Evolutionary conservation across 1,140 invertebrate genomes (phyloP).

Genomic region (Ceratina australensis): DNA sequence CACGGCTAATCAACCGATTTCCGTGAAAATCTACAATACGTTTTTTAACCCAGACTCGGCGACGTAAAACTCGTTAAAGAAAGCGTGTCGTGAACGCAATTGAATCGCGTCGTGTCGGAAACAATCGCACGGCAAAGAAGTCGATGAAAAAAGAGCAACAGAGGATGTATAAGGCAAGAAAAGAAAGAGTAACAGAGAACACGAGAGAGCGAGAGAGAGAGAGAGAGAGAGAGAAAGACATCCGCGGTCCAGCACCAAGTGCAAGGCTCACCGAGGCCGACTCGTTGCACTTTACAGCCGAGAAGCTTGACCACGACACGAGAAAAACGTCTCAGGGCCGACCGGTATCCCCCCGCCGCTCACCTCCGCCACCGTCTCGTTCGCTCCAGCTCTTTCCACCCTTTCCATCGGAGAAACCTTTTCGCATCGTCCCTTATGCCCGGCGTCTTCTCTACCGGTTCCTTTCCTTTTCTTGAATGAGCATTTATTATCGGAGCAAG

Average conservation of each 20-base stretch:
- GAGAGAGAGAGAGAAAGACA: slow-evolving; percentile 16
- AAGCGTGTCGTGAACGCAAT: slow-evolving; percentile 41
- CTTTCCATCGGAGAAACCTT: slow-evolving; percentile 16
- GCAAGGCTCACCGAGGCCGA: slow-evolving; percentile 63
- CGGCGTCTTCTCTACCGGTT: slow-evolving; percentile 9
- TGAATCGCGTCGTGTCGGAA: slow-evolving; percentile 54
- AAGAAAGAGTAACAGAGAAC: too few species aligned
- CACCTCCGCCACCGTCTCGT: neutral
- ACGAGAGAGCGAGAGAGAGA: neutral
- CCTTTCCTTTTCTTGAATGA: slow-evolving; percentile 67
- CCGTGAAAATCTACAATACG: neutral
- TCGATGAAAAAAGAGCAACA: neutral
- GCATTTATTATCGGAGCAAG: slow-evolving; percentile 66
- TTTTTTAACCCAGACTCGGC: neutral
- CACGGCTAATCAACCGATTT: neutral
- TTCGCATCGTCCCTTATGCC: slow-evolving; percentile 18
- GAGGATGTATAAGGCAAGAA: neutral
- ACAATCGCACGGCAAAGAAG: slow-evolving; percentile 47
- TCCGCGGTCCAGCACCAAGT: slow-evolving; percentile 42
- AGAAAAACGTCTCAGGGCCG: slow-evolving; percentile 72
- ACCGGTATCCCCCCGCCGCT: slow-evolving; percentile 56
- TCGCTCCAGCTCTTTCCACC: slow-evolving; percentile 4
- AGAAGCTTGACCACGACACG: slow-evolving; percentile 61
- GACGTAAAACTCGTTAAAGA: slow-evolving; percentile 16
- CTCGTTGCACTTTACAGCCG: slow-evolving; percentile 65